Conservation (phyloP, 2,797 vertebrate genomes). For the Hippocampus kuda region DNA sequence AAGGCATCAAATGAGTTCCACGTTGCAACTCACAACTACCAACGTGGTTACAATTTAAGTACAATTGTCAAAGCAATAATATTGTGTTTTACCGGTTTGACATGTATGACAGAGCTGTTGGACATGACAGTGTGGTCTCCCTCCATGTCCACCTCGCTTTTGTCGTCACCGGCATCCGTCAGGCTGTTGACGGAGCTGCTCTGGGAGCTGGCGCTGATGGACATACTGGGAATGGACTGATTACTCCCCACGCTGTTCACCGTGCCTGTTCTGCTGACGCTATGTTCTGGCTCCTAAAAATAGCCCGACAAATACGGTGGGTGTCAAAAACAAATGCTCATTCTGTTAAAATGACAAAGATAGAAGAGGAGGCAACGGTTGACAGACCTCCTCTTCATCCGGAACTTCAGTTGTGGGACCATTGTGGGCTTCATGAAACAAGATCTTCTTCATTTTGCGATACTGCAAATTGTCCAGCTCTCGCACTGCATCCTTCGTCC, state of each 20-base stretch:
- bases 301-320: background rate
- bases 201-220: slow-evolving; percentile 98
- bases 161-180: slow-evolving; percentile 90
- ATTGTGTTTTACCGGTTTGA: slow-evolving; percentile 78
- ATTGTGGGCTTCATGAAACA: slow-evolving; percentile 97
- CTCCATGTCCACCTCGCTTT: slow-evolving; percentile 90
- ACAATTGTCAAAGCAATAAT: background rate
- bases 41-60: background rate
- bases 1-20: too few relatives aligned
- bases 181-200: slow-evolving; percentile 99
- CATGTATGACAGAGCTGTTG: slow-evolving; percentile 93
- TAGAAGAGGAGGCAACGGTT: background rate
- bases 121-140: slow-evolving; percentile 98
- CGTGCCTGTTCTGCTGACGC: slow-evolving; percentile 84
- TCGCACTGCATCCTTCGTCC: slow-evolving; percentile 96
- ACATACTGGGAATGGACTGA: slow-evolving; percentile 99
- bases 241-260: slow-evolving; percentile 98
- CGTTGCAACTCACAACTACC: background rate
- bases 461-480: slow-evolving; percentile 99
- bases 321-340: slow-evolving; percentile 1
- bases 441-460: slow-evolving; percentile 99
- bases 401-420: slow-evolving; percentile 86
- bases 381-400: slow-evolving; percentile 91
- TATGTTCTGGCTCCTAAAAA: slow-evolving; percentile 84
- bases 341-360: background rate